phyloP scores from a whole-genome alignment of 2,888 invertebrate species.

The Amphipyra tragopoginis region DNA sequence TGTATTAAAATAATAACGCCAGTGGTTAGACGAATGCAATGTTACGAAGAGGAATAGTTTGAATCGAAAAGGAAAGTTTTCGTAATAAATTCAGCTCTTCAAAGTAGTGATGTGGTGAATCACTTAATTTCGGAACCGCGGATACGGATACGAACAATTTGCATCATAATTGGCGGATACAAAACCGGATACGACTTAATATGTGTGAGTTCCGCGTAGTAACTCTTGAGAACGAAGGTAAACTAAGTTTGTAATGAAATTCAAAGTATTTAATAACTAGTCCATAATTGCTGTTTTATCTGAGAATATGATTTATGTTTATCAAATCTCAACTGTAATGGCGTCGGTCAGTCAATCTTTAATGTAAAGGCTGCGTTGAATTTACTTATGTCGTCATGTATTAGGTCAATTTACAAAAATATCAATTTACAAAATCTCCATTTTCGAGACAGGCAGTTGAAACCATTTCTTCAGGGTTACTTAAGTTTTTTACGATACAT shows the following conservation, averaged over 20 bases:
- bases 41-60: constrained; percentile 32
- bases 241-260: constrained; percentile 2
- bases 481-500: too few species aligned
- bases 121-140: constrained; percentile 2
- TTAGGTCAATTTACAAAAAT: too few species aligned
- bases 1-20: constrained; percentile 40
- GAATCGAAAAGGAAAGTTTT: constrained; percentile 47
- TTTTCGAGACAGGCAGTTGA: too few species aligned
- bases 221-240: neutral
- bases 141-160: constrained; percentile 33
- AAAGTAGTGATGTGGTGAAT: constrained; percentile 43
- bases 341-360: too few species aligned
- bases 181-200: constrained; percentile 26
- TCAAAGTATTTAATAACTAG: constrained; percentile 1
- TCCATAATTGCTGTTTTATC: neutral
- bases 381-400: too few species aligned
- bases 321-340: too few species aligned
- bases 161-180: constrained; percentile 17
- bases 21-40: constrained; percentile 34
- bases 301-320: too few species aligned
- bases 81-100: constrained; percentile 46
- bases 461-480: too few species aligned
- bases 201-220: constrained; percentile 11
- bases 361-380: too few species aligned
- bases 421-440: too few species aligned